Conservation (phyloP, 2,113 vertebrate species). For the Eolophus roseicapilla region DNA sequence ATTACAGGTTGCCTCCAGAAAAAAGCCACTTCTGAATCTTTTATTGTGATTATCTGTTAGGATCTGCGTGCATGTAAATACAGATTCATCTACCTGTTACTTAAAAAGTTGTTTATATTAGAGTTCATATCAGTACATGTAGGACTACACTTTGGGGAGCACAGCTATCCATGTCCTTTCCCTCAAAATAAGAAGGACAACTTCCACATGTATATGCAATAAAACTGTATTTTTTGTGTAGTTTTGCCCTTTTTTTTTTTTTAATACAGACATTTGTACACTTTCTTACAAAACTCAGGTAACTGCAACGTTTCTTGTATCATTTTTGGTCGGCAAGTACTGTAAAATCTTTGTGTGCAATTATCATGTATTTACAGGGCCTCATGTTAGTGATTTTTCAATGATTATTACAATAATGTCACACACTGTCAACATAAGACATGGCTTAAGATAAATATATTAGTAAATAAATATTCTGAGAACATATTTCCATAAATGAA, state of each 20-base stretch:
- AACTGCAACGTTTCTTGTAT: slow-evolving; percentile 91
- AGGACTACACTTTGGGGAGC: neutral
- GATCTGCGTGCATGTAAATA: neutral
- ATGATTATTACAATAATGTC: slow-evolving; percentile 87
- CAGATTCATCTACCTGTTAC: neutral
- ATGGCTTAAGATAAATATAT: slow-evolving; percentile 99
- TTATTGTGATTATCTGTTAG: neutral
- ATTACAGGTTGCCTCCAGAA: neutral
- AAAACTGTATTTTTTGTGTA: slow-evolving; percentile 99
- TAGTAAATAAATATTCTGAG: slow-evolving; percentile 99
- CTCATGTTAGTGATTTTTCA: slow-evolving; percentile 95
- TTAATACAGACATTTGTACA: slow-evolving; percentile 97
- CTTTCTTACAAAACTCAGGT: slow-evolving; percentile 98
- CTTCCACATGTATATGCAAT: slow-evolving; percentile 79
- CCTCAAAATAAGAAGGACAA: slow-evolving; percentile 48
- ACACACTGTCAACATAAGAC: slow-evolving; percentile 97
- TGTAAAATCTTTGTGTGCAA: slow-evolving; percentile 95
- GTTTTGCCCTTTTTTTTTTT: slow-evolving; percentile 75
- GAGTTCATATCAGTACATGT: neutral
- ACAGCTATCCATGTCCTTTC: neutral
- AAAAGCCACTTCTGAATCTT: neutral
- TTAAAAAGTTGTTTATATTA: neutral
- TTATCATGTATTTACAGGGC: slow-evolving; percentile 97
- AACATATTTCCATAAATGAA: slow-evolving; percentile 99
- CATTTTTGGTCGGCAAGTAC: slow-evolving; percentile 97